Evolutionary conservation across 2,113 vertebrate genomes (phyloP).

Genomic region (Misgurnus anguillicaudatus): DNA sequence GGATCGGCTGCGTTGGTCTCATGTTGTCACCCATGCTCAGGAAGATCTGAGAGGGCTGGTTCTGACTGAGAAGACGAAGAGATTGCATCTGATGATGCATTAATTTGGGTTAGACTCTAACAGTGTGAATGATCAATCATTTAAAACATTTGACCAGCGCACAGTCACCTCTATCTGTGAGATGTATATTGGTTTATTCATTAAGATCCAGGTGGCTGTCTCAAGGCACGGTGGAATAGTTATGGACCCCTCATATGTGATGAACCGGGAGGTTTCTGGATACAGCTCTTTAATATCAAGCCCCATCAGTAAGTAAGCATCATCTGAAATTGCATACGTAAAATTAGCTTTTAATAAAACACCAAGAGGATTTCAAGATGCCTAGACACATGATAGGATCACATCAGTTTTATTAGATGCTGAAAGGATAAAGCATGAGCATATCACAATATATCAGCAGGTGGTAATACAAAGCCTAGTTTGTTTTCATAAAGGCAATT

Average conservation of each 20-base stretch:
- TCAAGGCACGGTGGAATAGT: slow-evolving; percentile 93
- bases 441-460: slow-evolving; percentile 8
- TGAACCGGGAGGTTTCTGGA: slow-evolving; percentile 93
- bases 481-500: slow-evolving; percentile 13
- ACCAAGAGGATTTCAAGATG: background rate
- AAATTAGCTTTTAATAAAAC: slow-evolving; percentile 60
- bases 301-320: slow-evolving; percentile 91
- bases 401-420: background rate
- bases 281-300: slow-evolving; percentile 92
- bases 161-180: slow-evolving; percentile 91
- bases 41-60: slow-evolving; percentile 95
- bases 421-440: background rate
- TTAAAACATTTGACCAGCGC: background rate
- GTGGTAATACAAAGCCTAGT: slow-evolving; percentile 31
- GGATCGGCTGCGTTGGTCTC: slow-evolving; percentile 87
- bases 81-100: slow-evolving; percentile 85
- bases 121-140: too few species aligned
- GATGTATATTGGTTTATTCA: slow-evolving; percentile 96
- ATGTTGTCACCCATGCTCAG: slow-evolving; percentile 97
- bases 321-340: slow-evolving; percentile 73
- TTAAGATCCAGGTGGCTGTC: slow-evolving; percentile 94
- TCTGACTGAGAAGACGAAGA: slow-evolving; percentile 93
- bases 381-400: background rate
- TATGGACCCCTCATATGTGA: slow-evolving; percentile 95
- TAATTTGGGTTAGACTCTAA: too few species aligned